Base-by-base conservation (phyloP, 2,113 vertebrate species). In the Ammodytes marinus region DNA sequence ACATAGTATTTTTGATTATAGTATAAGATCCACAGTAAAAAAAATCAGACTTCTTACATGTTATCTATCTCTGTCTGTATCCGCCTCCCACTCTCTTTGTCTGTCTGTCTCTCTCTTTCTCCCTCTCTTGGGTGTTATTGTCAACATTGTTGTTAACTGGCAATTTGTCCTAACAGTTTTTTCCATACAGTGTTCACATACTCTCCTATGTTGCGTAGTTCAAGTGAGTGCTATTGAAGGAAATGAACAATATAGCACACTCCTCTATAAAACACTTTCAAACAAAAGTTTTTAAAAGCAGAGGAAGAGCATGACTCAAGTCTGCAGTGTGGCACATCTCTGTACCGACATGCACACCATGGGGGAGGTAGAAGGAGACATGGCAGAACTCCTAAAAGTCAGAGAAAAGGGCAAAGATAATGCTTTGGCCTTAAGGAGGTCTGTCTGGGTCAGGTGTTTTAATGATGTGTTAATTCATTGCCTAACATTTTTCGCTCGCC, bases 381-480 rank as follows among this genome's bases (percentile, higher is more conserved):
- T 37, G 42, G 69, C 54, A 84, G 69, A 69, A 14, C 52, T 61
- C 37, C 39, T 15, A 37, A 69, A 74, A 69, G 73, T 77, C 50
- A 59, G 57, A 10, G 60, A 40, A 67, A 39, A 65, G 35, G 47
- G 13, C 14, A 27, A 35, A 79, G 74, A 84, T 53, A n/a, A 53
- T 37, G 27, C 11, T 27, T 17, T 71, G 58, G 40, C 64, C 71
- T 81, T 9, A 65, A 39, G 59, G 11, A 58, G 40, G 45, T 57
- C 47, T 71, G 50, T 68, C 42, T 77, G 54, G 69, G 58, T 91
- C 79, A 84, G 77, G 70, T 86, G 73, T 79, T 27, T 27, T 90
- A 88, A 87, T 93, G 85, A 88, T 82, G 77, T 91, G 73, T 88
- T 91, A 88, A 93, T 87, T 86, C 83, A 71, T 49, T 79, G 79